Conservation (phyloP, 2,888 invertebrate species). For the Cheilosia vulpina region DNA sequence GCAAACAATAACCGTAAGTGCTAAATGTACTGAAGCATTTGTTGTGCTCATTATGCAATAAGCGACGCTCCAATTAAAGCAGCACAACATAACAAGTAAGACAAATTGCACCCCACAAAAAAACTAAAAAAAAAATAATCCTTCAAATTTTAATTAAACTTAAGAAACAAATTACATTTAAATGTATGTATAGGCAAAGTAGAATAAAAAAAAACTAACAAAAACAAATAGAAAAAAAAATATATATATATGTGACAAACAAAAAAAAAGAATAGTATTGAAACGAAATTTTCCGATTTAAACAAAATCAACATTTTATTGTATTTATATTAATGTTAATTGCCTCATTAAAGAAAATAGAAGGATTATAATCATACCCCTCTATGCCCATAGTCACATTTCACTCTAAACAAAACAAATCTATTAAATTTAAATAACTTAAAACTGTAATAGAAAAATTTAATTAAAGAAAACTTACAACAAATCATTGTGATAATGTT, state of each 20-base stretch:
- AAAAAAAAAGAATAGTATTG: constrained; percentile 50
- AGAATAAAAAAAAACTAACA: constrained; percentile 33
- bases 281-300: constrained; percentile 51
- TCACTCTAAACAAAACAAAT: constrained; percentile 39
- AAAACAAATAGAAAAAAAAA: constrained; percentile 2
- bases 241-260: constrained; percentile 17
- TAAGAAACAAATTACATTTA: constrained; percentile 52
- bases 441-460: constrained; percentile 41
- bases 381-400: constrained; percentile 46
- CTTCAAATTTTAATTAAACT: constrained; percentile 3
- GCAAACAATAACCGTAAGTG: constrained; percentile 87
- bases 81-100: constrained; percentile 16
- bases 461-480: constrained; percentile 66
- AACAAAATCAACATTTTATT: constrained; percentile 30
- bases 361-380: constrained; percentile 29
- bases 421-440: constrained; percentile 31
- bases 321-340: constrained; percentile 56
- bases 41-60: constrained; percentile 18
- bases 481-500: constrained; percentile 64
- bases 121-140: constrained; percentile 40
- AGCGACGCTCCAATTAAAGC: constrained; percentile 22
- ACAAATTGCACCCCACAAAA: constrained; percentile 61
- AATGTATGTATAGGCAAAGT: constrained; percentile 53
- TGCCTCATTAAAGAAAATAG: constrained; percentile 40
- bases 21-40: constrained; percentile 79